Conservation (phyloP, 2,888 invertebrate species). For the Galeopsomyia nigrocyanea region DNA sequence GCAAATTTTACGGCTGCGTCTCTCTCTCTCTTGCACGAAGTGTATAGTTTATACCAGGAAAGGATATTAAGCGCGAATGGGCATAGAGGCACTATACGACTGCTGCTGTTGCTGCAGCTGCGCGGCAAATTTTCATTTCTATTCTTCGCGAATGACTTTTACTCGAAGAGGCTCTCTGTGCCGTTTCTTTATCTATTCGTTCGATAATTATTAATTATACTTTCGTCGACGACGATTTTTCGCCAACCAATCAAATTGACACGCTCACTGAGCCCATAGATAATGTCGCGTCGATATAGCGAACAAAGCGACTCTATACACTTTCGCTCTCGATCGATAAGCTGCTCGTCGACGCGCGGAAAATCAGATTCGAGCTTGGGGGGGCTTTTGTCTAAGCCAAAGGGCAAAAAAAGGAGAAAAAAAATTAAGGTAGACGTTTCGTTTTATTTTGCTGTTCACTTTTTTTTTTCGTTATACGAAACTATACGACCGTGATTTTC, state of each 20-base stretch:
- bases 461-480: neutral
- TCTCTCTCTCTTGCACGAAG: too few relatives aligned
- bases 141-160: too few relatives aligned
- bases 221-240: slow-evolving; percentile 3
- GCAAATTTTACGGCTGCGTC: slow-evolving; percentile 10
- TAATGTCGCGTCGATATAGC: too few relatives aligned
- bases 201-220: slow-evolving; percentile 4
- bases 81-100: too few relatives aligned
- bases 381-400: slow-evolving; percentile 11
- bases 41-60: slow-evolving; percentile 22
- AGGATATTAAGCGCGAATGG: slow-evolving; percentile 17
- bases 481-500: neutral
- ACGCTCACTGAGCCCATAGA: neutral
- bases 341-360: slow-evolving; percentile 21
- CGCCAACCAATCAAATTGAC: neutral
- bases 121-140: too few relatives aligned
- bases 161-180: too few relatives aligned
- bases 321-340: slow-evolving; percentile 3
- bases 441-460: too few relatives aligned
- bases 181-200: neutral
- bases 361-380: slow-evolving; percentile 36
- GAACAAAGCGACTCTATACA: slow-evolving; percentile 3
- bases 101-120: too few relatives aligned
- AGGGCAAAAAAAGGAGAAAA: neutral
- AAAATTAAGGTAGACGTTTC: neutral